Evolutionary conservation across 2,888 invertebrate genomes (phyloP).

Genomic region (Acanthoscelides obtectus): DNA sequence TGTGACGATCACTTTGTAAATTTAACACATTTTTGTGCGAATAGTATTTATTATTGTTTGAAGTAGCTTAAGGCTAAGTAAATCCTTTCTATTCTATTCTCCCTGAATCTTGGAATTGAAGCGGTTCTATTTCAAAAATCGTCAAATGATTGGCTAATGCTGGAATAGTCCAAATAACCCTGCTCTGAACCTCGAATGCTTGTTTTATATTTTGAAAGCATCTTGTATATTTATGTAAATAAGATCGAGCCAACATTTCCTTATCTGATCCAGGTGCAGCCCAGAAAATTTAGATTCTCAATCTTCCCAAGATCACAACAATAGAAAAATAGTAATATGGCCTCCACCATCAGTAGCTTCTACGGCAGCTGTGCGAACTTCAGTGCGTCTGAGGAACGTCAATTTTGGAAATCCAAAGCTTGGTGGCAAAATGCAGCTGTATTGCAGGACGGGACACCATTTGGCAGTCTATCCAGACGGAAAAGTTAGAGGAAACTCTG

Average conservation of each 20-base stretch:
- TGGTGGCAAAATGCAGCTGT: constrained; percentile 52
- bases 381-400: background rate
- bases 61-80: too few species aligned
- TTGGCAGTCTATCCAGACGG: constrained; percentile 52
- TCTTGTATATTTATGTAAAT: too few species aligned
- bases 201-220: too few species aligned
- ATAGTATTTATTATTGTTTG: too few species aligned
- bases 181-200: too few species aligned
- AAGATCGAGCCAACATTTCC: background rate
- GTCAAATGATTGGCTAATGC: too few species aligned
- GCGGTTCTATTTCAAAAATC: too few species aligned
- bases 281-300: background rate
- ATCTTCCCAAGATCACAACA: constrained; percentile 3
- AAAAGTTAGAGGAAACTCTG: constrained; percentile 50
- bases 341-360: constrained; percentile 23
- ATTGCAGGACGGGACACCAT: constrained; percentile 53
- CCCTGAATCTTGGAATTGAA: too few species aligned
- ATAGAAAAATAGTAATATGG: constrained; percentile 34
- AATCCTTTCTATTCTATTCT: too few species aligned
- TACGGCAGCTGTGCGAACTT: background rate
- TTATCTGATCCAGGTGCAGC: constrained; percentile 13
- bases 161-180: too few species aligned
- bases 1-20: too few species aligned
- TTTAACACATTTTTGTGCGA: too few species aligned
- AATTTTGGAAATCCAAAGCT: constrained; percentile 45